A percentile compares a stretch with the other conserved stretches of the same genome.
Conservation (phyloP, 2,888 invertebrate genomes). For the Gasteruption jaculator region DNA sequence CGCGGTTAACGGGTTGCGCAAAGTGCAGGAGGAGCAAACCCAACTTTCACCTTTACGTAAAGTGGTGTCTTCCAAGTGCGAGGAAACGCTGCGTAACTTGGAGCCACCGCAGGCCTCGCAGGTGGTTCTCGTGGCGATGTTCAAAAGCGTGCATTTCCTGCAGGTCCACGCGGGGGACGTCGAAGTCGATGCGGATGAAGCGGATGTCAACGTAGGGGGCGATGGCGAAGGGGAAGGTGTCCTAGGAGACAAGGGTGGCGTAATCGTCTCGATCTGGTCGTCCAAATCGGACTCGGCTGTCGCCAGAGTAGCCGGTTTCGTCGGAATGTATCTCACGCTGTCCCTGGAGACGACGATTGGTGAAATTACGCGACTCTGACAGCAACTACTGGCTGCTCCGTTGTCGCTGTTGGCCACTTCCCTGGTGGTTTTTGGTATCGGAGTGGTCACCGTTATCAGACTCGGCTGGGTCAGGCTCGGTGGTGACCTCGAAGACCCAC, state of each 20-base stretch:
- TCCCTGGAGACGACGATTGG: constrained; percentile 48
- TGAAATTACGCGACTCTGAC: constrained; percentile 42
- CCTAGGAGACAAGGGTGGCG: too few relatives aligned
- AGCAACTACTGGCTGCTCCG: constrained; percentile 45
- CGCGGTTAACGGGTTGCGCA: constrained; percentile 71
- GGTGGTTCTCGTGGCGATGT: constrained; percentile 64
- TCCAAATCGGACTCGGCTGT: constrained; percentile 55
- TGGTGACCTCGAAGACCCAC: constrained; percentile 64
- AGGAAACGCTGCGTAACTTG: constrained; percentile 64
- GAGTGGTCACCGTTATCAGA: constrained; percentile 70
- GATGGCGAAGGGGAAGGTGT: too few relatives aligned
- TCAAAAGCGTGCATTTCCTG: constrained; percentile 81
- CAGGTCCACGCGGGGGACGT: constrained; percentile 67
- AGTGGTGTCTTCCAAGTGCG: constrained; percentile 62
- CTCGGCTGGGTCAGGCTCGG: constrained; percentile 63
- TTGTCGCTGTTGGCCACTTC: constrained; percentile 32
- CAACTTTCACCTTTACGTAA: constrained; percentile 70
- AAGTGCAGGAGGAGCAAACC: constrained; percentile 68
- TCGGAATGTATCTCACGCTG: constrained; percentile 49
- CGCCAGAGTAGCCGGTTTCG: constrained; percentile 46
- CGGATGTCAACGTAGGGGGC: background rate
- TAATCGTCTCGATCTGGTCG: constrained; percentile 57
- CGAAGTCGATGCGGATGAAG: too few relatives aligned
- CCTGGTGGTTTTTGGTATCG: constrained; percentile 33
- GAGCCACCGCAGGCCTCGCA: constrained; percentile 89